Percentiles rank a stretch among this genome's conserved stretches.
These are phyloP conservation scores for Neolamprologus toae DNA, from an alignment of 2,113 vertebrate species.

Conservation along the genomic window DNA sequence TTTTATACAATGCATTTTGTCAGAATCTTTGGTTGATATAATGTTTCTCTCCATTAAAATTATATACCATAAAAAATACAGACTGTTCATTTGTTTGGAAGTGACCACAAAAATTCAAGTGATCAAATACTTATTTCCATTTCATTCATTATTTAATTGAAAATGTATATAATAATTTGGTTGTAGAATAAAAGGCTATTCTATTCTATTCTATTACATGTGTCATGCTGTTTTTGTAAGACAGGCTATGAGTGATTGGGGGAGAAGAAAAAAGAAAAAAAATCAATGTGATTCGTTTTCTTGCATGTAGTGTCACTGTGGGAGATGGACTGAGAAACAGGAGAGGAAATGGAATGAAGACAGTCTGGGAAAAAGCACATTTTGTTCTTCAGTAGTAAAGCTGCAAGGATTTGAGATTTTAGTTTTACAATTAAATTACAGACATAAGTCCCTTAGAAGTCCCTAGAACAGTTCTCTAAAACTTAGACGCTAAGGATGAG, in stretches of 20 bases:
- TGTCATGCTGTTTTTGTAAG: neutral
- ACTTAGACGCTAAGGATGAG: neutral
- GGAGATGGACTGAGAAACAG: slow-evolving; percentile 4
- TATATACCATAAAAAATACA: neutral
- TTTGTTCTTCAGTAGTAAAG: neutral
- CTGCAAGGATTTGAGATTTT: neutral
- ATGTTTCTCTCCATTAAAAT: neutral
- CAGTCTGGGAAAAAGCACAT: neutral
- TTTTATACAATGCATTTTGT: neutral
- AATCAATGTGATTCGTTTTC: neutral
- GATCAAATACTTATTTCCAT: neutral
- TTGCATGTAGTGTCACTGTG: neutral
- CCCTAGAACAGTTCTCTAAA: neutral
- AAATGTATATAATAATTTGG: neutral
- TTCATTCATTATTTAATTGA: neutral
- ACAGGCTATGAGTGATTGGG: neutral
- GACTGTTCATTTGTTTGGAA: neutral
- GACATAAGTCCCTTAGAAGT: neutral
- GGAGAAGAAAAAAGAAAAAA: neutral
- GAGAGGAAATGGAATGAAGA: neutral
- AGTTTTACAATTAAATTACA: neutral
- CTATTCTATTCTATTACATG: neutral
- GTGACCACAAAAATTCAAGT: neutral
- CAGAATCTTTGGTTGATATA: neutral
- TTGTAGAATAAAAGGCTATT: neutral